Evolutionary conservation across 2,113 vertebrate genomes (phyloP).

Genomic region (Tursiops truncatus): DNA sequence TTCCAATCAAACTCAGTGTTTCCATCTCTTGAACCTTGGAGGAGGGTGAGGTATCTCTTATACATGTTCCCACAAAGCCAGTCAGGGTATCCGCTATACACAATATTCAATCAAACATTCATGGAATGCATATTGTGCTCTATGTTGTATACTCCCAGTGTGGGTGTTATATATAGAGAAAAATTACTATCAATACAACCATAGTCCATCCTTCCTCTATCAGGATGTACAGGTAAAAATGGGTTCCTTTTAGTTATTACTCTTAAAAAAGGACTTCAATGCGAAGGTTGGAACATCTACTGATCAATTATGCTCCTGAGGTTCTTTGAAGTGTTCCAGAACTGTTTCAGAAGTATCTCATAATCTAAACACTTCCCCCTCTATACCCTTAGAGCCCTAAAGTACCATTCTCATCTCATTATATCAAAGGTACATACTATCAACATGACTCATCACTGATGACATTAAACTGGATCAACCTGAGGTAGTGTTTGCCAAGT

Average conservation of each 20-base stretch:
- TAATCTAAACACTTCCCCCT: not conserved
- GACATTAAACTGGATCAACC: not conserved
- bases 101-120: not conserved
- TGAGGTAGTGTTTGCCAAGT: not conserved
- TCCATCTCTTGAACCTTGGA: not conserved
- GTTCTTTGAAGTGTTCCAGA: not conserved
- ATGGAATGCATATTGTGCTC: not conserved
- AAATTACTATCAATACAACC: not conserved
- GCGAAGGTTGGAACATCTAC: not conserved
- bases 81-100: not conserved
- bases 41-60: not conserved
- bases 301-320: not conserved
- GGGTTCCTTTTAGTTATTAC: not conserved
- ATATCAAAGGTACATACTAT: not conserved
- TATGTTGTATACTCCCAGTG: not conserved
- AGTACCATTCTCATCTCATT: not conserved
- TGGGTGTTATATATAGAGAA: not conserved
- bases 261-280: not conserved
- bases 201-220: not conserved
- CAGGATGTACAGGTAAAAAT: not conserved
- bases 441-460: not conserved
- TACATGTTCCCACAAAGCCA: not conserved
- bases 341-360: not conserved
- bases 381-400: not conserved
- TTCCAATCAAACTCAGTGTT: not conserved